phyloP scores from a whole-genome alignment of 2,113 vertebrate genomes.

The Pseudolaguvia tuberculata region DNA sequence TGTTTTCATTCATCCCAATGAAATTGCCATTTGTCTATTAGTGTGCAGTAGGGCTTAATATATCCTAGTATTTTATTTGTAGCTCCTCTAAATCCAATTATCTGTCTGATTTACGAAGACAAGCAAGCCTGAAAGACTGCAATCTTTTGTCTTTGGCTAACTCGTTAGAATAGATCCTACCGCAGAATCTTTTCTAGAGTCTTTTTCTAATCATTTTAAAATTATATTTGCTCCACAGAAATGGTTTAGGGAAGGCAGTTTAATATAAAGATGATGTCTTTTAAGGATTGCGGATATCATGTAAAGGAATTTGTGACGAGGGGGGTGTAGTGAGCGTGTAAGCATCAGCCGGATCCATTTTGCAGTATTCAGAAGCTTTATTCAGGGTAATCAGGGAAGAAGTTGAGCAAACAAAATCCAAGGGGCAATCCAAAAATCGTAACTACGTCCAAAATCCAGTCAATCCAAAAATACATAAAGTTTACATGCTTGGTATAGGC shows the following conservation, averaged over 20 bases:
- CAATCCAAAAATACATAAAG: no score
- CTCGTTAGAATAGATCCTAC: conserved; percentile 15
- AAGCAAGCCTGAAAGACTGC: conserved; percentile 3
- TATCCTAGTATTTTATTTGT: background rate
- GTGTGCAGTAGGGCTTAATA: background rate
- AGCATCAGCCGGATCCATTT: no score
- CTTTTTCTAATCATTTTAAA: conserved; percentile 18
- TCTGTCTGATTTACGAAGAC: conserved; percentile 16
- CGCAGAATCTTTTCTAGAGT: no score
- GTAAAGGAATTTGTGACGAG: background rate
- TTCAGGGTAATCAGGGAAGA: no score
- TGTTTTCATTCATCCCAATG: conserved; percentile 30
- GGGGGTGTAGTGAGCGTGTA: no score
- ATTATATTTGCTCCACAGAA: background rate
- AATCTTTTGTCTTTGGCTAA: conserved; percentile 18
- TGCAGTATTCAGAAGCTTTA: no score
- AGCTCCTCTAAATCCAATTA: background rate
- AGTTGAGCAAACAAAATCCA: no score
- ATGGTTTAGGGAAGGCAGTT: background rate
- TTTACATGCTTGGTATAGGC: no score
- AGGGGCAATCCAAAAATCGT: no score
- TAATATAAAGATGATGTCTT: background rate
- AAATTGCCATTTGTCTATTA: conserved; percentile 31
- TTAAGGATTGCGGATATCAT: conserved; percentile 9
- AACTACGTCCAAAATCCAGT: no score